A percentile compares a stretch with the other conserved stretches of the same genome.
phyloP scores from a whole-genome alignment of 2,888 invertebrate genomes.

The Xestoiulus laeticollis region DNA sequence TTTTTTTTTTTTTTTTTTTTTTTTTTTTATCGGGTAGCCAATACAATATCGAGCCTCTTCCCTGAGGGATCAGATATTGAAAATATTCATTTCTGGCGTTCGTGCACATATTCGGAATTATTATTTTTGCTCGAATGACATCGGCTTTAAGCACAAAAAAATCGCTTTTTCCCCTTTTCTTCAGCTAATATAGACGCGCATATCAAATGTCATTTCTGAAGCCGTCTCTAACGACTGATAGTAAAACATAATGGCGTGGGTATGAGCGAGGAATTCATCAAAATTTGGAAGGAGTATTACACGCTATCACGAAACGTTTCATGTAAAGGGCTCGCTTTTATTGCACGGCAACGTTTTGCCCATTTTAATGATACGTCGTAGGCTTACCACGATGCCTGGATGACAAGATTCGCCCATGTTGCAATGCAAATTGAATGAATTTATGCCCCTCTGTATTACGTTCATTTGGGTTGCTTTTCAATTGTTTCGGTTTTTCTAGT shows the following conservation, averaged over 20 bases:
- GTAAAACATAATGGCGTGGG: constrained; percentile 35
- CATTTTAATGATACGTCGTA: background rate
- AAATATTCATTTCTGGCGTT: background rate
- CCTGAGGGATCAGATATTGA: background rate
- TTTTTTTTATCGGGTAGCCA: background rate
- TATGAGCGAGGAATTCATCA: constrained; percentile 39
- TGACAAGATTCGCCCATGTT: background rate
- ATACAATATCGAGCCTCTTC: background rate
- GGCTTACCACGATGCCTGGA: background rate
- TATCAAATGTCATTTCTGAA: constrained; percentile 6
- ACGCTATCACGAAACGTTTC: constrained; percentile 24
- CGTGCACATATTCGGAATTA: background rate
- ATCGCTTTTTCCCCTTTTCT: background rate
- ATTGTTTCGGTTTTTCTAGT: background rate
- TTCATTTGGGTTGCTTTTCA: background rate
- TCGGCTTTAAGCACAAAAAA: background rate
- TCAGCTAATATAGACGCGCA: background rate
- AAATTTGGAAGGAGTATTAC: constrained; percentile 2
- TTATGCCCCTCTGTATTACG: background rate
- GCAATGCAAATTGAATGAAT: constrained; percentile 17
- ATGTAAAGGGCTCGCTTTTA: background rate
- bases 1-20: too few species aligned
- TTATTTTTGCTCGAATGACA: background rate
- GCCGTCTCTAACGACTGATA: background rate
- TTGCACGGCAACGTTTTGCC: background rate